Base-by-base conservation (phyloP, 2,888 invertebrate species). In the Galerucella nymphaeae region DNA sequence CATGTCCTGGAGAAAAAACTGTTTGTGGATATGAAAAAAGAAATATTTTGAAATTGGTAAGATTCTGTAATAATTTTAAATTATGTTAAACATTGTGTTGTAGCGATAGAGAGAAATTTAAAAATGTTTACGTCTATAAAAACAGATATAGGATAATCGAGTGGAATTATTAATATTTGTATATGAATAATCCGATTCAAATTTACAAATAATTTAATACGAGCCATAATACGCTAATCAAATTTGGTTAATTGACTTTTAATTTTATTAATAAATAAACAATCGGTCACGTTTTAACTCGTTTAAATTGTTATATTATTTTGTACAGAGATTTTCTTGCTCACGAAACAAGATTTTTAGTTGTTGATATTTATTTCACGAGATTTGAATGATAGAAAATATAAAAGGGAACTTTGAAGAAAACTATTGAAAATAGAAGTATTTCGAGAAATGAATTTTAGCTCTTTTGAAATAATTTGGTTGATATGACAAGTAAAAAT, bases 191-290 rank as follows among this genome's bases (percentile, higher is more conserved):
- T 71, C 64, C 45, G 55, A 74, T 71, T 71, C 63, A 71, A 63
- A 73, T 70, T 68, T 71, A 71, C 71, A 74, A 71, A 74, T 68
- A 71, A 65, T 71, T 55, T 59, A 71, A 68, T 57, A 68, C 71
- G 53, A 59, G 67, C 63, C 55, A 20, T 71, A 71, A 74, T 66
- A 45, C 63, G 67, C 59, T 68, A 74, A 74, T 71, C 64, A 68
- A 74, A 74, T 74, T 67, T 45, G 57, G 42, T 64, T 71, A 71
- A 74, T 74, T 64, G 71, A 74, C 68, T 74, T 71, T 67, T 71
- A 71, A 74, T 71, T 71, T 65, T 53, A 71, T 71, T 71, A 68
- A 70, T 69, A 63, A 69, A 62, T 70, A 41, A 63, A 70, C 70
- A 70, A 70, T 57, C 55, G 45, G 66, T 57, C 42, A 42, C 41